A percentile compares a stretch with the other conserved stretches of the same genome.
phyloP scores from a whole-genome alignment of 2,888 invertebrate species.

The Euspilapteryx auroguttella region DNA sequence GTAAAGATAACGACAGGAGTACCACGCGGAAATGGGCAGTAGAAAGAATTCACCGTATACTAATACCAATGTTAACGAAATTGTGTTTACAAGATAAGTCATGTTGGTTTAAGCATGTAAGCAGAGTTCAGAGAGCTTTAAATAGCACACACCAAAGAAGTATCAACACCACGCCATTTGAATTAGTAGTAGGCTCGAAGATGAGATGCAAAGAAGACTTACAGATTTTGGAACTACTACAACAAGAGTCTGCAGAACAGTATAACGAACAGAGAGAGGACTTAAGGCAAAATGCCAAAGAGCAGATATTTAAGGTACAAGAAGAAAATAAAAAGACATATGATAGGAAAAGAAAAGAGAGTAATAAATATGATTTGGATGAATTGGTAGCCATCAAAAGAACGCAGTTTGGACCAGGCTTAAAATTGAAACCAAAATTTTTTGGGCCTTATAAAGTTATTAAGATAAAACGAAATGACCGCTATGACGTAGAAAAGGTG shows the following conservation, averaged over 20 bases:
- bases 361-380: slow-evolving; percentile 2
- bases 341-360: slow-evolving; percentile 5
- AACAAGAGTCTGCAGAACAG: slow-evolving; percentile 1
- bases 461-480: neutral
- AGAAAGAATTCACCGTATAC: neutral
- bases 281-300: slow-evolving; percentile 1
- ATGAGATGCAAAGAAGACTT: slow-evolving; percentile 6
- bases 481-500: no score
- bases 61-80: slow-evolving; percentile 1
- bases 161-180: slow-evolving; percentile 5
- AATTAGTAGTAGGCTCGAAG: slow-evolving; percentile 4
- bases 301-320: slow-evolving; percentile 3
- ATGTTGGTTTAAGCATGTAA: neutral
- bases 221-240: slow-evolving; percentile 3
- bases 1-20: slow-evolving; percentile 14
- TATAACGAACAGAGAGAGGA: slow-evolving; percentile 2
- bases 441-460: slow-evolving; percentile 3
- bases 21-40: slow-evolving; percentile 15
- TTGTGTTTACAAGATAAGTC: neutral
- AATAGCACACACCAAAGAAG: slow-evolving; percentile 5
- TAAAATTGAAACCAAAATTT: slow-evolving; percentile 3
- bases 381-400: slow-evolving; percentile 3
- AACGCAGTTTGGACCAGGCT: no score
- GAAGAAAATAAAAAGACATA: slow-evolving; percentile 4
- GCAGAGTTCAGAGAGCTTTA: no score